These are phyloP conservation scores for Cyphomyrus discorhynchus DNA, from an alignment of 2,113 vertebrate genomes.

Conservation along the genomic window DNA sequence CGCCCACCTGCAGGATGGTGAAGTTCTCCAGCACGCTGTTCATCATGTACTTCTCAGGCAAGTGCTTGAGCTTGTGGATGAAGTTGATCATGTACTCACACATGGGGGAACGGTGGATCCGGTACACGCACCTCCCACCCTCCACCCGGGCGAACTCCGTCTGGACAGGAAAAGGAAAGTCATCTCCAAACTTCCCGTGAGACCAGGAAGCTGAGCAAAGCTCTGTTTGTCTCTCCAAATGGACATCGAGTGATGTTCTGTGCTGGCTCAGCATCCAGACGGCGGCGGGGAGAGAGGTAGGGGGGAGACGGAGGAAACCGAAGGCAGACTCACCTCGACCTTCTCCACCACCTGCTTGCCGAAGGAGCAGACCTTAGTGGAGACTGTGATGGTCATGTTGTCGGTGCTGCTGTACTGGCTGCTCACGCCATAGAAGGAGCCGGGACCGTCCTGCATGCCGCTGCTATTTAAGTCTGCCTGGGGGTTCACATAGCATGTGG, in stretches of 20 bases:
- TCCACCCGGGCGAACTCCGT: slow-evolving; percentile 84
- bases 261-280: background rate
- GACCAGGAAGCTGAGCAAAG: background rate
- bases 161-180: slow-evolving; percentile 43
- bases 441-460: slow-evolving; percentile 76
- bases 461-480: slow-evolving; percentile 88
- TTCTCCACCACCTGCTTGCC: slow-evolving; percentile 95
- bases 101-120: slow-evolving; percentile 90
- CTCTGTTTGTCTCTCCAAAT: background rate
- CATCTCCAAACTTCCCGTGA: background rate
- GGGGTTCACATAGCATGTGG: background rate
- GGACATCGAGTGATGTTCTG: background rate
- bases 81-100: slow-evolving; percentile 98
- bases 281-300: background rate
- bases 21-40: slow-evolving; percentile 97
- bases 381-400: slow-evolving; percentile 90
- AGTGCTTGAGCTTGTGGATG: slow-evolving; percentile 93
- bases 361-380: slow-evolving; percentile 93
- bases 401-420: slow-evolving; percentile 87
- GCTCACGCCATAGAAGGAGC: slow-evolving; percentile 85
- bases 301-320: background rate
- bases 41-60: slow-evolving; percentile 97
- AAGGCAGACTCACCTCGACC: slow-evolving; percentile 72
- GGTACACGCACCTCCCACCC: slow-evolving; percentile 81
- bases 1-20: slow-evolving; percentile 82